Conservation (phyloP, 2,888 invertebrate genomes). For the Protophormia terraenovae region DNA sequence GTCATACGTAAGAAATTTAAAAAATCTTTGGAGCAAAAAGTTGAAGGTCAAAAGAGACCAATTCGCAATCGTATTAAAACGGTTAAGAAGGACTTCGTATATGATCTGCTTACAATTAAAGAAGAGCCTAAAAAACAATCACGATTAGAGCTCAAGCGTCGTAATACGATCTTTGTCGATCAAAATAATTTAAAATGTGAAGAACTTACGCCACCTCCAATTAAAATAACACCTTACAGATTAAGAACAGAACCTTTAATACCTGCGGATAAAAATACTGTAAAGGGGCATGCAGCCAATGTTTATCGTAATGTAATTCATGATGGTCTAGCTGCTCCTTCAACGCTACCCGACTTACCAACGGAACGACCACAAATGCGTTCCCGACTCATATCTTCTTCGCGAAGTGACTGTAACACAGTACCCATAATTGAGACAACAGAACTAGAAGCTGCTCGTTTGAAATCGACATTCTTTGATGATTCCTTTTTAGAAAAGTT, state of each 20-base stretch:
- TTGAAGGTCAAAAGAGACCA: constrained; percentile 81
- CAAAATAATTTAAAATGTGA: constrained; percentile 16
- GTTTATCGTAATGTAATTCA: constrained; percentile 70
- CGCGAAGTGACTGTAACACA: constrained; percentile 64
- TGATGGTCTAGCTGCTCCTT: constrained; percentile 76
- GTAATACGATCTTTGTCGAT: constrained; percentile 62
- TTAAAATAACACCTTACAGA: constrained; percentile 53
- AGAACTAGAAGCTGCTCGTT: constrained; percentile 71
- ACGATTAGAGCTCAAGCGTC: constrained; percentile 72
- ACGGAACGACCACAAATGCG: constrained; percentile 79
- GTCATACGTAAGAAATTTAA: constrained; percentile 38
- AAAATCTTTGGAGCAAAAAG: constrained; percentile 34
- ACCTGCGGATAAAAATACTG: constrained; percentile 39
- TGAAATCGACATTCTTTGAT: constrained; percentile 71
- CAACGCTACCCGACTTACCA: constrained; percentile 79
- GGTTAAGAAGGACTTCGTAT: constrained; percentile 87
- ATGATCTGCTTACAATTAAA: constrained; percentile 83
- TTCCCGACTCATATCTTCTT: constrained; percentile 73
- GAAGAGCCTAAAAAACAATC: constrained; percentile 39
- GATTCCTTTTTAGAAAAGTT: constrained; percentile 79
- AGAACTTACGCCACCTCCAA: constrained; percentile 31
- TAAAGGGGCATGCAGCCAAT: constrained; percentile 48
- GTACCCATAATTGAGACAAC: constrained; percentile 70
- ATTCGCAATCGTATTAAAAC: constrained; percentile 86
- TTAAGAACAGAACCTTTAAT: constrained; percentile 54